Base-by-base conservation (phyloP, 2,113 vertebrate species). In the Seriola dumerili region DNA sequence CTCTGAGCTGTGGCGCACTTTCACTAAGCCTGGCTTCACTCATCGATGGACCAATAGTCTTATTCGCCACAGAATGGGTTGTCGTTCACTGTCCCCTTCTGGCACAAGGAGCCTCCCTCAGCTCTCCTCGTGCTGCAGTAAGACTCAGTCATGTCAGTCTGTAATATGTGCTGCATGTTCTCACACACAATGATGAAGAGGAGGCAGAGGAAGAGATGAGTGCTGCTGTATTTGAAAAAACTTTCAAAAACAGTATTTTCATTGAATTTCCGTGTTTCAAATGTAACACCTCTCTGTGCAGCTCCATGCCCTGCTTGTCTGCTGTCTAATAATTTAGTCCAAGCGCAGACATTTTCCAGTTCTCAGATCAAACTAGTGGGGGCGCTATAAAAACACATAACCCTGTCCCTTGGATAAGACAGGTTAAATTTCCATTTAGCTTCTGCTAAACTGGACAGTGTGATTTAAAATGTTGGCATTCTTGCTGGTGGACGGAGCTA, bases 41-140 rank as follows among this genome's bases (percentile, higher is more conserved):
- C 78, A 67, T 8, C 21, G 57, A 77, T 76, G 72, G 81, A 38
- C 84, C 86, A 78, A 73, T 81, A 64, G 68, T 84, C 65, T 54
- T 46, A 16, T 84, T 80, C n/a, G 52, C 79, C 80, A 34, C 90
- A 64, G 59, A 84, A 75, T 44, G 86, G 71, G 36, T 19, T 82
- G 82, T 84, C 88, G 83, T 85, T 82, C 82, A 72, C 79, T 76
- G 86, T 83, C 67, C 78, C 71, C 66, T 81, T 72, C 73, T 89
- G 83, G 62, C 70, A 67, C 83, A 44, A 82, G 85, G 78, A 91
- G 68, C 79, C 85, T 88, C 89, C 81, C 76, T 73, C 70, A 55
- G 32, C 48, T 70, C 75, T 70, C 38, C 57, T 21, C n/a, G 19
- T 71, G 70, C 89, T 83, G 85, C 85, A 85, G 85, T 13, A 10